Conservation (phyloP, 2,113 vertebrate genomes). For the Hirundichthys speculiger region DNA sequence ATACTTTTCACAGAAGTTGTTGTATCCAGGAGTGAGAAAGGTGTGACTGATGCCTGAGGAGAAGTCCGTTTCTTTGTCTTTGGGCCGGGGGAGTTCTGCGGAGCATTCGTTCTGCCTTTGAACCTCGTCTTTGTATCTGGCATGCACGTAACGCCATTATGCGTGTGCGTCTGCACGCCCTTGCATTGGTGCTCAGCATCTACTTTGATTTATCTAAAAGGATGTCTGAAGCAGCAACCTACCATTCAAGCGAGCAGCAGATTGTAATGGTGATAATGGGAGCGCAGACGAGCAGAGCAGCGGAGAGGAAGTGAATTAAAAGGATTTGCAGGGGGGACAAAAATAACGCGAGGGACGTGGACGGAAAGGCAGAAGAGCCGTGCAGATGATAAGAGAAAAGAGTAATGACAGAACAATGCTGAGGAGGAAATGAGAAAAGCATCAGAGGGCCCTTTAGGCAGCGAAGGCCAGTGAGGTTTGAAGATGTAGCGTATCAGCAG, state of each 20-base stretch:
- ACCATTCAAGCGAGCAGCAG: conserved; percentile 45
- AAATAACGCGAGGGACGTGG: background rate
- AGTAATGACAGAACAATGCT: conserved; percentile 36
- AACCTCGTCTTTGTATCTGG: conserved; percentile 56
- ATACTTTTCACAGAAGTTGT: too few relatives aligned
- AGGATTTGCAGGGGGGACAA: background rate
- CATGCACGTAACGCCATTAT: background rate
- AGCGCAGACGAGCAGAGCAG: conserved; percentile 6
- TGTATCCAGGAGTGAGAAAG: too few relatives aligned
- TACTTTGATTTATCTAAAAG: conserved; percentile 70
- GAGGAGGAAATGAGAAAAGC: conserved; percentile 65
- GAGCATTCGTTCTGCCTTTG: conserved; percentile 66
- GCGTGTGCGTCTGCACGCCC: conserved; percentile 11
- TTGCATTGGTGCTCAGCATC: conserved; percentile 41
- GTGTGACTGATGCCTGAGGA: too few relatives aligned
- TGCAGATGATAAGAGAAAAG: conserved; percentile 22
- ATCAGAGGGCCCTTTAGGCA: conserved; percentile 44
- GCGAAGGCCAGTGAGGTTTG: conserved; percentile 34
- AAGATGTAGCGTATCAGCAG: conserved; percentile 33
- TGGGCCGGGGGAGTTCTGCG: too few relatives aligned
- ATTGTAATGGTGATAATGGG: conserved; percentile 24
- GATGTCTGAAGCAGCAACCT: conserved; percentile 59
- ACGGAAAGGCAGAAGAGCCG: background rate
- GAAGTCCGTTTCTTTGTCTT: too few relatives aligned
- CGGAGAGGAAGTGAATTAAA: conserved; percentile 4